Base-by-base conservation (phyloP, 2,113 vertebrate genomes). In the Amphiprion ocellaris region DNA sequence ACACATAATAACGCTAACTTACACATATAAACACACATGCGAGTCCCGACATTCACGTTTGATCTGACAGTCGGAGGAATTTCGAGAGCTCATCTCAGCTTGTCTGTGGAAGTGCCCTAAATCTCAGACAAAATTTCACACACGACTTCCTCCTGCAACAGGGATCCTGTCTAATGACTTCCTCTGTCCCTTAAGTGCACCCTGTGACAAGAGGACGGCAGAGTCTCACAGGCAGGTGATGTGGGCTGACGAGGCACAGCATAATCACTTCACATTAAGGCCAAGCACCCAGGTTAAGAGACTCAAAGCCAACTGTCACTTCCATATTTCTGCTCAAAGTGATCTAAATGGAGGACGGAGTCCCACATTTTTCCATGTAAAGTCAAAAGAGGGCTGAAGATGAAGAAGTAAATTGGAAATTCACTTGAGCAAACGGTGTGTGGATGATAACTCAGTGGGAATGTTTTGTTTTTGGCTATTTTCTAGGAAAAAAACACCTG, bases 1-100 rank as follows among this genome's bases (percentile, higher is more conserved):
- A 92, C 87, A 90, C 85, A 85, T 90, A 81, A 87, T 80, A 90
- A 87, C 71, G n/a, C 44, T 12, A 52, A 73, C 52, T 69, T 71
- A 37, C 65, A 89, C 59, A 74, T 74, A 84, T 67, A 90, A 90
- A 89, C 89, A 88, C 79, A 74, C 33, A 14, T 62, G 55, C 9
- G 3, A 24, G 60, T 50, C 62, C 30, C 19, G 23, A 67, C 2
- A 1, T 54, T 53, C 47, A 78, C 54, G 41, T 56, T 80, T 77
- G 44, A 74, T 77, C 74, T 80, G 69, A 49, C 75, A 73, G 65
- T 39, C 30, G 14, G 15, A 74, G 74, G 66, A 39, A 66, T 76
- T 77, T 66, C 5, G 11, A 58, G n/a, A 58, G 53, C 64, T 74
- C 56, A 41, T 79, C 39, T 11, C 12, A 19, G 59, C 59, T 74